phyloP scores from a whole-genome alignment of 2,888 invertebrate genomes.

The Anoplius nigerrimus region DNA sequence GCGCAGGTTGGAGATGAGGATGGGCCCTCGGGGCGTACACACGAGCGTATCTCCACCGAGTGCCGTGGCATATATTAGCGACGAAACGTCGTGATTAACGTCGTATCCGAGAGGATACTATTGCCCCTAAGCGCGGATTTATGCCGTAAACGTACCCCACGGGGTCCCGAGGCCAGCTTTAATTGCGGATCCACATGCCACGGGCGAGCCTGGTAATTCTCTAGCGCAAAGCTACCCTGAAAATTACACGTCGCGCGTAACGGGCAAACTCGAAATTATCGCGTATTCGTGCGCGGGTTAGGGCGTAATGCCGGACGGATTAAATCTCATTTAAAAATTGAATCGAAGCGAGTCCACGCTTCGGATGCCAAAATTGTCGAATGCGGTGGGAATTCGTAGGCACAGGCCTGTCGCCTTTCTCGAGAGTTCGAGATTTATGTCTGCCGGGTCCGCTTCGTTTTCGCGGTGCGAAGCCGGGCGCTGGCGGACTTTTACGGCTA shows the following conservation, averaged over 20 bases:
- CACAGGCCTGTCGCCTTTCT: no score
- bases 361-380: no score
- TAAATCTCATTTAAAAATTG: neutral
- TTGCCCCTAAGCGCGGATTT: slow-evolving; percentile 50
- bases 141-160: slow-evolving; percentile 43
- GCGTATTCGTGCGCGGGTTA: neutral
- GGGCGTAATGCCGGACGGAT: neutral
- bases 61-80: slow-evolving; percentile 57
- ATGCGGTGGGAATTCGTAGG: no score
- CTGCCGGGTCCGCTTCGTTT: no score
- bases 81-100: slow-evolving; percentile 56
- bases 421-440: neutral
- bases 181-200: slow-evolving; percentile 58
- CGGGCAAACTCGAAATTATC: slow-evolving; percentile 13
- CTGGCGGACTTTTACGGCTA: no score
- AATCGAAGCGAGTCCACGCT: neutral
- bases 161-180: slow-evolving; percentile 51
- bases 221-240: slow-evolving; percentile 44
- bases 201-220: slow-evolving; percentile 56
- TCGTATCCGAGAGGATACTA: slow-evolving; percentile 36
- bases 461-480: no score
- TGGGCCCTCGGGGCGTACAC: slow-evolving; percentile 38
- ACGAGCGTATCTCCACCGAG: slow-evolving; percentile 16
- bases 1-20: slow-evolving; percentile 6
- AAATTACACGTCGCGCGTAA: slow-evolving; percentile 49